These are phyloP conservation scores for Pseudanteris insignis DNA, from an alignment of 2,888 invertebrate species.

Conservation along the genomic window DNA sequence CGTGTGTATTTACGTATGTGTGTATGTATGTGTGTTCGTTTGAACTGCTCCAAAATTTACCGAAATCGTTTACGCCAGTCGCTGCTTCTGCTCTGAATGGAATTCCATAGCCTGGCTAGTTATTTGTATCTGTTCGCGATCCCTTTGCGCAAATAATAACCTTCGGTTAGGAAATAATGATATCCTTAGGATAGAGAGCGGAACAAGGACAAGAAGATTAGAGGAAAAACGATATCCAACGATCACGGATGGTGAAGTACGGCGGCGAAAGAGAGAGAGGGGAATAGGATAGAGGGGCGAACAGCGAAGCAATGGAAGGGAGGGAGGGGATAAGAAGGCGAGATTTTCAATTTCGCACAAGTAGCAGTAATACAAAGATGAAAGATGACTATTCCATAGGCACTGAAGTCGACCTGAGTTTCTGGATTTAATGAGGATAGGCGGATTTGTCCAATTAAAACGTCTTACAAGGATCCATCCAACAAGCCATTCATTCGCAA, in stretches of 20 bases:
- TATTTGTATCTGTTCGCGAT: conserved; percentile 8
- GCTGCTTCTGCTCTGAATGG: not conserved
- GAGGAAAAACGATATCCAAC: conserved; percentile 44
- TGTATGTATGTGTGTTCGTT: too few species aligned
- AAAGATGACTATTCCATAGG: conserved; percentile 50
- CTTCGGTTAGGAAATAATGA: conserved; percentile 44
- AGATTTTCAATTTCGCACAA: conserved; percentile 58
- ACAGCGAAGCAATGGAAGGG: conserved; percentile 2
- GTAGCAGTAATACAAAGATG: conserved; percentile 60
- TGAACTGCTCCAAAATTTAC: not conserved
- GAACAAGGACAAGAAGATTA: conserved; percentile 36
- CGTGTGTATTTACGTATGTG: too few species aligned
- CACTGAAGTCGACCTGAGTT: conserved; percentile 46
- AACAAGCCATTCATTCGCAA: conserved; percentile 57
- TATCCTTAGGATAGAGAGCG: conserved; percentile 34
- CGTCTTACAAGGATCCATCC: conserved; percentile 66
- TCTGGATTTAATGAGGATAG: conserved; percentile 67
- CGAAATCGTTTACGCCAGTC: not conserved
- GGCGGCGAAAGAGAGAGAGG: conserved; percentile 32
- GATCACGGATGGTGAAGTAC: conserved; percentile 21
- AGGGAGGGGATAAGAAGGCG: conserved; percentile 43
- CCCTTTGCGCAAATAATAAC: conserved; percentile 37
- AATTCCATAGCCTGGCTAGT: not conserved
- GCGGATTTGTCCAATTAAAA: conserved; percentile 68
- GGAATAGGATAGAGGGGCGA: not conserved